Evolutionary conservation across 1,140 invertebrate genomes (phyloP).

Genomic region (Pogonomyrmex californicus): DNA sequence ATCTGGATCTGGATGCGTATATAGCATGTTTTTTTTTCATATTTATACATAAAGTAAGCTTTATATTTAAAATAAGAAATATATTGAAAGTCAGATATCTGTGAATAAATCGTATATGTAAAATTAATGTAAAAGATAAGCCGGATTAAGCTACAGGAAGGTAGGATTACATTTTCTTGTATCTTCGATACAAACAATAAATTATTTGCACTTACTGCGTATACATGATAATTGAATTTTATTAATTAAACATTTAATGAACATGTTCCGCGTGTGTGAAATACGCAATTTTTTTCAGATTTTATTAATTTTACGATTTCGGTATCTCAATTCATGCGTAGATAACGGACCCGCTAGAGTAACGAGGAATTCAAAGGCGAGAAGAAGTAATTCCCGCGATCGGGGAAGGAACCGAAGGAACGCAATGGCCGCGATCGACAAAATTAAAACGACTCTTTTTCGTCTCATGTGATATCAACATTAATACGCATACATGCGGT

Average conservation of each 20-base stretch:
- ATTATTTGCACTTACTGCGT: background rate
- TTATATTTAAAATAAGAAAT: conserved; percentile 1
- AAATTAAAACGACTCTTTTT: conserved; percentile 62
- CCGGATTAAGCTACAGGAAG: background rate
- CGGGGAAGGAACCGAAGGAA: background rate
- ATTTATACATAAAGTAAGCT: no score
- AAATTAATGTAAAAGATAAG: background rate
- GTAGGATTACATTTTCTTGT: background rate
- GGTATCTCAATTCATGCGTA: background rate
- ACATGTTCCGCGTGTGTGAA: background rate
- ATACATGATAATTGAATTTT: background rate
- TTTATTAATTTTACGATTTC: conserved; percentile 22
- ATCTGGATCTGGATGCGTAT: background rate
- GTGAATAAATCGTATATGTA: background rate
- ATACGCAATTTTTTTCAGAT: background rate
- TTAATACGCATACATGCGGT: conserved; percentile 58
- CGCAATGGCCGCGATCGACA: conserved; percentile 6
- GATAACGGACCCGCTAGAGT: background rate
- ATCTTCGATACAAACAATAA: background rate
- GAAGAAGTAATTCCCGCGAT: background rate
- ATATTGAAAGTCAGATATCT: background rate
- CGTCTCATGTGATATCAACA: conserved; percentile 49
- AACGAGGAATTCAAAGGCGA: background rate
- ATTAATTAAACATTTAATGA: conserved; percentile 11
- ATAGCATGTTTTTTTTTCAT: background rate